Base-by-base conservation (phyloP, 2,888 invertebrate species). In the Pycnomerus fuliginosus region DNA sequence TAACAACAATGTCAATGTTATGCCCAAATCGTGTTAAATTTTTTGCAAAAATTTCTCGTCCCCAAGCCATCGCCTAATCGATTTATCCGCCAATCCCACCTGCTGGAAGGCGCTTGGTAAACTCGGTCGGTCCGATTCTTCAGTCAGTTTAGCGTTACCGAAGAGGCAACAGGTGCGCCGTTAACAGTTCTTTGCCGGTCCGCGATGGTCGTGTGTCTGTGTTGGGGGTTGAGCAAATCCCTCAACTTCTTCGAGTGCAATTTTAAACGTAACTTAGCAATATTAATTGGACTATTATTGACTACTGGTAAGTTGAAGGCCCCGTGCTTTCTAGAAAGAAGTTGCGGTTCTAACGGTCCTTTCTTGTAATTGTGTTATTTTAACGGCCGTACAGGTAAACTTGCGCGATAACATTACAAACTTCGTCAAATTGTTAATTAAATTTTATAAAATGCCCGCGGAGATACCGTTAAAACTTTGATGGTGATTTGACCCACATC, bases 41-140 rank as follows among this genome's bases (percentile, higher is more conserved):
- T n/a, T n/a, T n/a, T n/a, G n/a, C n/a, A n/a, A n/a, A n/a, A n/a
- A n/a, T n/a, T n/a, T n/a, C n/a, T n/a, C n/a, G n/a, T n/a, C n/a
- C n/a, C n/a, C n/a, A n/a, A n/a, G n/a, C n/a, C n/a, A n/a, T n/a
- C n/a, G n/a, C n/a, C n/a, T n/a, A n/a, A n/a, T n/a, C n/a, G n/a
- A n/a, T n/a, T n/a, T n/a, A n/a, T n/a, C n/a, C n/a, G n/a, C n/a
- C n/a, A n/a, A n/a, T n/a, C n/a, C n/a, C n/a, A n/a, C 39, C 27
- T 32, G 39, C 32, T 39, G 25, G 39, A 35, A 30, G 44, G 34
- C 48, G 44, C 41, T 47, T 49, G 44, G 51, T 45, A 48, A 54
- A 55, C 53, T 55, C 56, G 52, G 50, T 46, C 53, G 56, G 52
- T 53, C 56, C 53, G 52, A 50, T 43, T 41, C 39, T 47, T 44